Base-by-base conservation (phyloP, 2,113 vertebrate species). In the Semnornis frantzii region DNA sequence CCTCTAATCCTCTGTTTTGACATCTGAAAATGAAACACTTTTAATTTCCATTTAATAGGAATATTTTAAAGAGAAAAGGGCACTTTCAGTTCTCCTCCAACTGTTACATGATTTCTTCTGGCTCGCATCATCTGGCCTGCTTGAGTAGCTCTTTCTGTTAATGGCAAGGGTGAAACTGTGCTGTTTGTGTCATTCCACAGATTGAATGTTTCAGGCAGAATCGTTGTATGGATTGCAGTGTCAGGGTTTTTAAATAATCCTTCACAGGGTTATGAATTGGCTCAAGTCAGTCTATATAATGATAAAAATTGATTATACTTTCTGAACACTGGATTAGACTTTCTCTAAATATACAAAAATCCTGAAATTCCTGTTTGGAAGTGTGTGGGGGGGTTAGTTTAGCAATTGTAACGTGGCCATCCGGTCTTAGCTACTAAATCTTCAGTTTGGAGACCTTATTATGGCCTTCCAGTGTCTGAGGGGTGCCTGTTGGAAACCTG, bases 201-300 rank as follows among this genome's bases (percentile, higher is more conserved):
- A 83, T 60, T 94, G 91, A 70, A 10, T 42, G 3, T 87, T 87
- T 96, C 94, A 93, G 78, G 54, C 59, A 23, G 87, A 76, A 57
- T 16, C 89, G 59, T 33, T 96, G 94, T 94, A 81, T 95, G 77
- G 87, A 63, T 91, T 96, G 75, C 70, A 25, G 8, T 85, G 87
- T 93, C 95, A 94, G 76, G 87, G 33, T 69, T 86, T 94, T 90
- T 69, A 96, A 94, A 94, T 95, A 95, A 91, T 69, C 73, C 72
- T 91, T 93, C 85, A 23, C 34, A 11, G 91, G 50, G 76, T 90
- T 95, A 84, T 91, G 90, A 86, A 44, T 90, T 68, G 87, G 91
- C 91, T 92, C 60, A 94, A 94, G 87, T 37, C 92, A 46, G 75
- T 68, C 79, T 69, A 20, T 73, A 31, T 93, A 97, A 87, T 78